Percentiles rank a stretch among this genome's conserved stretches.
phyloP scores from a whole-genome alignment of 2,797 vertebrate species.

The Aulostomus chinensis region DNA sequence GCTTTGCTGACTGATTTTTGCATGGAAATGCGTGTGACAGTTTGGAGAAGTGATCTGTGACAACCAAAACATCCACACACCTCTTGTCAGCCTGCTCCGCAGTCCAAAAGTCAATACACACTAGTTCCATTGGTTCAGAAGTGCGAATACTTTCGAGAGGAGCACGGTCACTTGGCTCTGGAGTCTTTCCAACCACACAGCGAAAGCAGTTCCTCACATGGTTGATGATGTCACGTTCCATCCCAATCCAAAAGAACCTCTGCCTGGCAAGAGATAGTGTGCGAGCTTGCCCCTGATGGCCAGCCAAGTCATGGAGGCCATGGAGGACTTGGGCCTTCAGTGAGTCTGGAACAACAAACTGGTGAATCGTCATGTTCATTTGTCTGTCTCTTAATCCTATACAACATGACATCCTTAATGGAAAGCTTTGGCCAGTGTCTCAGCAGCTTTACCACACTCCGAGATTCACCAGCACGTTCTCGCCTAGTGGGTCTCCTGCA shows the following conservation, averaged over 20 bases:
- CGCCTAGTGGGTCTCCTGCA: conserved; percentile 1
- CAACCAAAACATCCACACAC: conserved; percentile 8
- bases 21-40: conserved; percentile 14
- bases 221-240: conserved; percentile 11
- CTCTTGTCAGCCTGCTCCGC: conserved; percentile 12
- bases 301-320: conserved; percentile 7
- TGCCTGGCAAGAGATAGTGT: conserved; percentile 17
- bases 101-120: conserved; percentile 19
- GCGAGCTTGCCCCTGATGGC: conserved; percentile 3
- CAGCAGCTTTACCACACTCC: conserved; percentile 9
- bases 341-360: conserved; percentile 13
- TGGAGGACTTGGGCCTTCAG: conserved; percentile 7
- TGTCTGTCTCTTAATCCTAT: conserved; percentile 3
- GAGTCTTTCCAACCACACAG: conserved; percentile 19
- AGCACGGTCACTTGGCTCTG: background rate
- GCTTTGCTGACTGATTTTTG: conserved; percentile 13
- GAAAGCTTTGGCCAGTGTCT: conserved; percentile 21
- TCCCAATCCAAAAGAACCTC: conserved; percentile 22
- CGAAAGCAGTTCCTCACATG: conserved; percentile 11
- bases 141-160: conserved; percentile 9
- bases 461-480: conserved; percentile 10
- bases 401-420: conserved; percentile 10
- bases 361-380: conserved; percentile 14
- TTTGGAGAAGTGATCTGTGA: conserved; percentile 20
- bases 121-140: conserved; percentile 14